Base-by-base conservation (phyloP, 92 coral and sea anemone genomes). In the Porites cylindrica region DNA sequence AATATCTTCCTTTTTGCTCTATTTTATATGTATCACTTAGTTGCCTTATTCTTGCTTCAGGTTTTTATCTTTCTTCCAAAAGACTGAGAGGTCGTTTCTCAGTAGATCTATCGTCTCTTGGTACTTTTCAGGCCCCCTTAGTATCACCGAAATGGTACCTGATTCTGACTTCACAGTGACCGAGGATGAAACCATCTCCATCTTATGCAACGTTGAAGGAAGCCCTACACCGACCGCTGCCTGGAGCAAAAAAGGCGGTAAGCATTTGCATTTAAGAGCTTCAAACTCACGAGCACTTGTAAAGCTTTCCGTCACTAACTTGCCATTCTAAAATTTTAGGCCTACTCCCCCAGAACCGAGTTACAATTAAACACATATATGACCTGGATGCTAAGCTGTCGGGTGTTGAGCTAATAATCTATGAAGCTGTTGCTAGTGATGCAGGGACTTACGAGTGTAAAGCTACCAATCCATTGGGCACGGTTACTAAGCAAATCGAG, bases 131-230 rank as follows among this genome's bases (percentile, higher is more conserved):
- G 96, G 88, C n/a, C 87, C 92, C 13, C 94, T 89, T 16, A 78
- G 79, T 9, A 85, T 93, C 67, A 24, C 71, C 1, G 98, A 90
- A 38, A 94, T 93, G 4, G 82, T 82, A 32, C 98, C 98, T 1
- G 60, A 7, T 20, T 29, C 77, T 1, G 91, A 85, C 74, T 24
- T 89, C 50, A 54, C 81, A 1, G 95, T 91, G 17, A 87, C 77
- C 24, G 91, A 83, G 50, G 89, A 90, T 62, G 90, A 71, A 64
- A 85, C 80, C 20, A 19, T 92, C 26, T 58, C 86, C 3, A 70
- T 94, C 43, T 87, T 92, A 63, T 94, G 98, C 68, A 92, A 90
- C 59, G 90, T 92, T 21, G 91, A 88, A 17, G 98, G 98, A 26
- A 83, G 93, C 52, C 98, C 98, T 23, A 60, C 91, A 29, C 98